These are phyloP conservation scores for Dinoponera quadriceps DNA, from an alignment of 1,140 invertebrate species.

Conservation along the genomic window DNA sequence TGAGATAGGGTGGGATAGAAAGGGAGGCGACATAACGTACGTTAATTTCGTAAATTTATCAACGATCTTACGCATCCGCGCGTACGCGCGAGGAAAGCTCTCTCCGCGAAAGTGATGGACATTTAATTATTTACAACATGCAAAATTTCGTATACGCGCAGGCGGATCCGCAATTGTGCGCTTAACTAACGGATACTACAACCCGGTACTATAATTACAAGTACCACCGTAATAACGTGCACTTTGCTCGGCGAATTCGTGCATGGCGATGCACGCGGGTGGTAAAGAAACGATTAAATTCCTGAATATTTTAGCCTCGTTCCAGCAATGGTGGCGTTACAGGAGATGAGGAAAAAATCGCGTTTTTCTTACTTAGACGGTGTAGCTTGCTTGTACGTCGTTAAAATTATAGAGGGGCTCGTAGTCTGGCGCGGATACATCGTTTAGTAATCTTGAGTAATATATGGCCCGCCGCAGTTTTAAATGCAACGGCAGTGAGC, in stretches of 20 bases:
- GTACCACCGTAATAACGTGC: not conserved
- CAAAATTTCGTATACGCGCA: slow-evolving; percentile 17
- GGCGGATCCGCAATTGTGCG: not conserved
- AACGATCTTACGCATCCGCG: not conserved
- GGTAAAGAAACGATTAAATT: slow-evolving; percentile 26
- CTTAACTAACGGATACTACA: slow-evolving; percentile 10
- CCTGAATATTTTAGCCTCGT: not conserved
- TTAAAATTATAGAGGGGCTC: not conserved
- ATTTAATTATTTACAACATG: slow-evolving; percentile 39
- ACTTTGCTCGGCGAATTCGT: not conserved
- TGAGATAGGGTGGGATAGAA: too few relatives aligned
- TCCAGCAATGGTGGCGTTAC: not conserved
- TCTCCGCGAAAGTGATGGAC: slow-evolving; percentile 11
- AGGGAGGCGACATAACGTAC: not conserved
- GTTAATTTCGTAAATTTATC: slow-evolving; percentile 33
- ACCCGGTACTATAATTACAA: slow-evolving; percentile 17
- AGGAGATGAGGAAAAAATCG: not conserved
- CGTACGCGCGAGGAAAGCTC: not conserved
- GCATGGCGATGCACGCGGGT: not conserved
- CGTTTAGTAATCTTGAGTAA: slow-evolving; percentile 64
- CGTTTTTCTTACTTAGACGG: not conserved
- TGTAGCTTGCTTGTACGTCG: not conserved
- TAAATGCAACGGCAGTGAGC: slow-evolving; percentile 21
- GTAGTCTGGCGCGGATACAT: not conserved
- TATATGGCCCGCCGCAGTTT: slow-evolving; percentile 43